phyloP scores from a whole-genome alignment of 2,797 vertebrate species.

The Diglossa cyanea region DNA sequence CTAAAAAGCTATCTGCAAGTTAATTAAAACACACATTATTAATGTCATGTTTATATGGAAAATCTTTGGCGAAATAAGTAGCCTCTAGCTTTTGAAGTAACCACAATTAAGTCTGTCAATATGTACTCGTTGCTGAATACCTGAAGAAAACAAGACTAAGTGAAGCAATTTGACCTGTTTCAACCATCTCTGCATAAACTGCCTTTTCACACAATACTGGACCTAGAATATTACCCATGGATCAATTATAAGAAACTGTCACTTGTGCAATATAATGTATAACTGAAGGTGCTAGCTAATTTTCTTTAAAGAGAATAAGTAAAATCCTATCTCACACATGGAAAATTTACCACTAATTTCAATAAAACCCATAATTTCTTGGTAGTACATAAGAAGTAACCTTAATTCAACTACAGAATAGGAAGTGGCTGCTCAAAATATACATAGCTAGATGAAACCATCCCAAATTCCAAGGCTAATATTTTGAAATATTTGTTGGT shows the following conservation, averaged over 20 bases:
- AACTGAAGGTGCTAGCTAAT: background rate
- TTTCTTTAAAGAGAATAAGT: background rate
- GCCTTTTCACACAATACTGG: background rate
- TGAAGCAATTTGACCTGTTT: constrained; percentile 26
- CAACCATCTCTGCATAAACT: background rate
- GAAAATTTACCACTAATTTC: background rate
- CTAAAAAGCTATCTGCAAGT: constrained; percentile 48
- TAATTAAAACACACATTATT: constrained; percentile 69
- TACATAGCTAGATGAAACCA: background rate
- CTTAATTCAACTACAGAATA: background rate
- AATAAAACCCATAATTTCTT: background rate
- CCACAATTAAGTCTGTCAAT: constrained; percentile 59
- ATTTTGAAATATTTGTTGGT: background rate
- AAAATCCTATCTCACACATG: background rate
- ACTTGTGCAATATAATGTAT: background rate
- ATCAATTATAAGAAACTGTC: background rate
- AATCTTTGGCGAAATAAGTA: constrained; percentile 57
- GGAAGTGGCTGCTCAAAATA: background rate
- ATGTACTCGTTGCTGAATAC: background rate
- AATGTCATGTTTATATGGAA: constrained; percentile 58
- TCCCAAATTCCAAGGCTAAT: background rate
- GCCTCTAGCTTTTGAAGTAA: constrained; percentile 57
- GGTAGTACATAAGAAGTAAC: background rate
- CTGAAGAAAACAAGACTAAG: constrained; percentile 14
- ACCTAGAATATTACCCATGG: background rate